Conservation (phyloP, 1,140 invertebrate genomes). For the Gryllus bimaculatus region DNA sequence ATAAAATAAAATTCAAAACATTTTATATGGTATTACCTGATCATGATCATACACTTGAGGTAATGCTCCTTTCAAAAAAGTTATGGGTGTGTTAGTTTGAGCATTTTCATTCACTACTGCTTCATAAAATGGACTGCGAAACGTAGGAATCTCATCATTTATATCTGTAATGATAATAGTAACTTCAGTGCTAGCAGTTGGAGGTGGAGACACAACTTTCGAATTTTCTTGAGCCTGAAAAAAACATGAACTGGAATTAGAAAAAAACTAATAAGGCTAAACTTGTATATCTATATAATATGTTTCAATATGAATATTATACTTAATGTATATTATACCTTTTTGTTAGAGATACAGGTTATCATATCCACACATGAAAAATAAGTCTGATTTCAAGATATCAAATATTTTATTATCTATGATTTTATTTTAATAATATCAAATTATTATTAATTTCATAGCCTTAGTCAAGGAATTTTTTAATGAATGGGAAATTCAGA, state of each 20-base stretch:
- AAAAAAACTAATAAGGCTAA: too few species aligned
- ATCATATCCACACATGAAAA: too few species aligned
- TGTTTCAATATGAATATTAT: too few species aligned
- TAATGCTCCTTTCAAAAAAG: constrained; percentile 66
- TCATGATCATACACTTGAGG: constrained; percentile 89
- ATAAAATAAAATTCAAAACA: not conserved
- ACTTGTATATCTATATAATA: too few species aligned
- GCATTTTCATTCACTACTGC: constrained; percentile 89
- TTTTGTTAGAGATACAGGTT: too few species aligned
- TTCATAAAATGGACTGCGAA: constrained; percentile 64
- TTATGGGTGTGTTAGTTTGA: constrained; percentile 79
- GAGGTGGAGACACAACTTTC: constrained; percentile 48
- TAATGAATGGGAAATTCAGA: too few species aligned
- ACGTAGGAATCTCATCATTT: constrained; percentile 86
- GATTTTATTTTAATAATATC: too few species aligned
- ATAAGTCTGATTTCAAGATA: too few species aligned
- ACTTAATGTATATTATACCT: too few species aligned
- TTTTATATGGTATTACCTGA: constrained; percentile 47
- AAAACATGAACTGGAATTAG: not conserved
- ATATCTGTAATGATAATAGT: constrained; percentile 87
- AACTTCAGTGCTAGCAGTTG: constrained; percentile 75
- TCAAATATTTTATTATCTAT: too few species aligned
- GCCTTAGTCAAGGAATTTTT: too few species aligned
- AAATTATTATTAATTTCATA: too few species aligned
- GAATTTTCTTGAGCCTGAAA: constrained; percentile 58